Evolutionary conservation across 2,888 invertebrate genomes (phyloP).

Genomic region (Meiosimyza platycephala): DNA sequence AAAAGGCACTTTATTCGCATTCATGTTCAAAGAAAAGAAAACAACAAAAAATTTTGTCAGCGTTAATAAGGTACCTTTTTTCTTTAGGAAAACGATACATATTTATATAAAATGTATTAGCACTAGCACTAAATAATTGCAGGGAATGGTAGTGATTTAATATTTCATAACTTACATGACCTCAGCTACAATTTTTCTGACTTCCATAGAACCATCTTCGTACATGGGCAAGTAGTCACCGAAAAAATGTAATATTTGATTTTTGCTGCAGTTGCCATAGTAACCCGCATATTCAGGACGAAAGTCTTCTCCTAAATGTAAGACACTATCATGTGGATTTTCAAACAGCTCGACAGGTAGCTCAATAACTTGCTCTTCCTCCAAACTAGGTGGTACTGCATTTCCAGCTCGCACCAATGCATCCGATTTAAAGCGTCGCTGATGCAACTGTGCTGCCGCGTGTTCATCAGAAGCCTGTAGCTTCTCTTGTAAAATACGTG

Average conservation of each 20-base stretch:
- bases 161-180: slow-evolving; percentile 34
- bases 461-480: slow-evolving; percentile 46
- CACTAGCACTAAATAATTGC: background rate
- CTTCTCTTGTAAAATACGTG: slow-evolving; percentile 46
- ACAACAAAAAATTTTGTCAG: too few relatives aligned
- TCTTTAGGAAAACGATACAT: background rate
- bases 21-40: too few relatives aligned
- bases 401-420: slow-evolving; percentile 18
- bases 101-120: background rate
- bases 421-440: slow-evolving; percentile 19
- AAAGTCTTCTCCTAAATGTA: slow-evolving; percentile 50
- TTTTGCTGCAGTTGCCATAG: slow-evolving; percentile 51
- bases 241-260: slow-evolving; percentile 50
- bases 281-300: slow-evolving; percentile 52
- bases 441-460: slow-evolving; percentile 36
- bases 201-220: slow-evolving; percentile 47
- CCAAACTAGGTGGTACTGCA: slow-evolving; percentile 16
- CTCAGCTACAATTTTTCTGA: slow-evolving; percentile 45
- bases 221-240: slow-evolving; percentile 54
- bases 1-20: too few relatives aligned
- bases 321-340: slow-evolving; percentile 53
- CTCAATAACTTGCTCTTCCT: slow-evolving; percentile 51
- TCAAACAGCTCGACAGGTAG: slow-evolving; percentile 52
- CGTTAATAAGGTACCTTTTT: too few relatives aligned
- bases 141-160: background rate